These are phyloP conservation scores for Drosophila ercepeae DNA, from an alignment of 1,140 invertebrate genomes.

Conservation along the genomic window DNA sequence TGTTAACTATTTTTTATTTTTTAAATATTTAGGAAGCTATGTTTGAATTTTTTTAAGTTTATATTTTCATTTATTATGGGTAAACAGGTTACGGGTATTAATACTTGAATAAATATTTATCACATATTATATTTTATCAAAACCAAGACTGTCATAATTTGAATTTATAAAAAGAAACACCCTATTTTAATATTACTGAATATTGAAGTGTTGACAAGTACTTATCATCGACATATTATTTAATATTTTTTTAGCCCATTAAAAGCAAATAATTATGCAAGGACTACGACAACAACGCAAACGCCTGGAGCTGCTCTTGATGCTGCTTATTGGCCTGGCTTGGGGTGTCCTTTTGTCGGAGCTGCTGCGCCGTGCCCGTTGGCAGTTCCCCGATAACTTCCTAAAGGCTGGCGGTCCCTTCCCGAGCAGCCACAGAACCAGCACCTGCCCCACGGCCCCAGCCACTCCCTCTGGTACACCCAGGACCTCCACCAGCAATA, in stretches of 20 bases:
- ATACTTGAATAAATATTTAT: too few relatives aligned
- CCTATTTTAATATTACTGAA: not conserved
- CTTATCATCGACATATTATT: too few relatives aligned
- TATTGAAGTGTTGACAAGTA: not conserved
- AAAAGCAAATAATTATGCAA: slow-evolving; percentile 11
- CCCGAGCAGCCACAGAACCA: not conserved
- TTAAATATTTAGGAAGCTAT: not conserved
- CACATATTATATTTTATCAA: not conserved
- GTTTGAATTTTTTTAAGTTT: not conserved
- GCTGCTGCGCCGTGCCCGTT: slow-evolving; percentile 21
- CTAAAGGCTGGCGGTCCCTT: not conserved
- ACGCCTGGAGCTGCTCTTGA: slow-evolving; percentile 44
- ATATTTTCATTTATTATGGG: too few relatives aligned
- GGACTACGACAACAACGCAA: slow-evolving; percentile 21
- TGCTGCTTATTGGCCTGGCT: slow-evolving; percentile 50
- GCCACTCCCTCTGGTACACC: not conserved
- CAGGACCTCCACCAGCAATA: not conserved
- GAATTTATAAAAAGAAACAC: not conserved
- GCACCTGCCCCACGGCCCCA: not conserved
- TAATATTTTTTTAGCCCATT: not conserved
- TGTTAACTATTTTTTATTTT: not conserved
- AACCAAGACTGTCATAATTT: not conserved
- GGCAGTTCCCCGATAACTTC: not conserved
- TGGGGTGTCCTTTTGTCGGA: slow-evolving; percentile 47
- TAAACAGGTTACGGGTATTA: too few relatives aligned